Evolutionary conservation across 2,113 vertebrate species (phyloP).

Genomic region (Taxidea taxus): DNA sequence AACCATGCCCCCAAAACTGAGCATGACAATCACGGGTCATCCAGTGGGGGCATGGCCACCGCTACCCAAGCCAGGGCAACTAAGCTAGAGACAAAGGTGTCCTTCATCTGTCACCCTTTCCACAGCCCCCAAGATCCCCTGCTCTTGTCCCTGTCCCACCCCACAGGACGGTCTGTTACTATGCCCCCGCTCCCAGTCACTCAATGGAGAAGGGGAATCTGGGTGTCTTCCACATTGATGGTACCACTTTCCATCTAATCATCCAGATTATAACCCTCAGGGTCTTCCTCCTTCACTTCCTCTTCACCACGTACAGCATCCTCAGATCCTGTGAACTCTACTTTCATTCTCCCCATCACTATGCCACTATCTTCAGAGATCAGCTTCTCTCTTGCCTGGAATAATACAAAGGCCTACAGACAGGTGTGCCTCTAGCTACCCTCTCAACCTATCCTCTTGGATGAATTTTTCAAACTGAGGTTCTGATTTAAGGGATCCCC

Average conservation of each 20-base stretch:
- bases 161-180: not conserved
- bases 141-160: not conserved
- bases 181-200: not conserved
- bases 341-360: not conserved
- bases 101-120: not conserved
- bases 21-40: not conserved
- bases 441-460: not conserved
- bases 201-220: not conserved
- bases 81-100: not conserved
- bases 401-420: not conserved
- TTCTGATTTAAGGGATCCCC: not conserved
- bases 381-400: not conserved
- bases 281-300: not conserved
- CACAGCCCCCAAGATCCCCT: not conserved
- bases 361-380: not conserved
- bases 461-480: not conserved
- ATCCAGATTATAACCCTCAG: not conserved
- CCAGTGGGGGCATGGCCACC: not conserved
- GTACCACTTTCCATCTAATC: not conserved
- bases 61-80: not conserved
- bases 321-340: not conserved
- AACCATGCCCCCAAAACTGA: not conserved
- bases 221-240: not conserved
- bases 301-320: not conserved
- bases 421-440: not conserved